These are phyloP conservation scores for Gadus macrocephalus DNA, from an alignment of 2,113 vertebrate genomes.

Conservation along the genomic window DNA sequence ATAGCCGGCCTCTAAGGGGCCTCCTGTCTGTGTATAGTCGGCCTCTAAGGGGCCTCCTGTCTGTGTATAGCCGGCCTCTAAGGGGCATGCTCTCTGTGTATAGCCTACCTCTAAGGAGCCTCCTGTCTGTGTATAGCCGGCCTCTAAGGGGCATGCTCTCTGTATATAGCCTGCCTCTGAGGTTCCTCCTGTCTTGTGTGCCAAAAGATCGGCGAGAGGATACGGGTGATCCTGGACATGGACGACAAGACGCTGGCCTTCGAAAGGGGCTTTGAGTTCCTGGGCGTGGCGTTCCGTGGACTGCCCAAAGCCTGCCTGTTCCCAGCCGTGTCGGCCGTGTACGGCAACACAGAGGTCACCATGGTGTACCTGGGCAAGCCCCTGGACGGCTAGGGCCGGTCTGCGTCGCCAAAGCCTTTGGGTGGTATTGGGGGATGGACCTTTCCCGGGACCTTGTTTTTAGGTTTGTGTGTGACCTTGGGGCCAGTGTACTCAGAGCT, in stretches of 20 bases:
- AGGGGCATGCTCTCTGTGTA: no score
- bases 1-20: no score
- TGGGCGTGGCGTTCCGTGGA: constrained; percentile 95
- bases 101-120: neutral
- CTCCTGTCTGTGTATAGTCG: no score
- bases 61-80: no score
- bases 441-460: constrained; percentile 11
- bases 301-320: constrained; percentile 94
- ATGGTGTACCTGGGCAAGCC: constrained; percentile 98
- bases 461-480: neutral
- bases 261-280: constrained; percentile 96
- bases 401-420: constrained; percentile 13
- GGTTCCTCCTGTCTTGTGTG: constrained; percentile 4
- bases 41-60: no score
- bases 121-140: neutral
- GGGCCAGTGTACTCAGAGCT: neutral
- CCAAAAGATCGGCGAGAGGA: constrained; percentile 95
- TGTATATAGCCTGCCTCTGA: neutral
- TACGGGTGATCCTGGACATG: constrained; percentile 98
- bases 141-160: neutral
- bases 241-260: constrained; percentile 98
- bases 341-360: constrained; percentile 99
- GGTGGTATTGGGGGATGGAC: neutral
- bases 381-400: constrained; percentile 83
- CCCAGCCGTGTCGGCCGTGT: constrained; percentile 97